A percentile compares a stretch with the other conserved stretches of the same genome.
phyloP scores from a whole-genome alignment of 2,888 invertebrate species.

The Meiosimyza decipiens region DNA sequence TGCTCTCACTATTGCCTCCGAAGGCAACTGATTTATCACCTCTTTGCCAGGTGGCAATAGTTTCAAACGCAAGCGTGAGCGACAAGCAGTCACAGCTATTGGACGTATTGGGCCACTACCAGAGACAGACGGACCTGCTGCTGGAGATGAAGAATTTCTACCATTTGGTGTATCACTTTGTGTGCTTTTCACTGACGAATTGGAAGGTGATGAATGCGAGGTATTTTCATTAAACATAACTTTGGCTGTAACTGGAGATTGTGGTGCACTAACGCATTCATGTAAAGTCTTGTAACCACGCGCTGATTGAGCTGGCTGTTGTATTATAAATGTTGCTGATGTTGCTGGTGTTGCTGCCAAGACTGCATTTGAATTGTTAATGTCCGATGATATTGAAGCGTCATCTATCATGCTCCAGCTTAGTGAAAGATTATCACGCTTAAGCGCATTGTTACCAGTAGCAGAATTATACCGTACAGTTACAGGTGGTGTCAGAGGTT shows the following conservation, averaged over 20 bases:
- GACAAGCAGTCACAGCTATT: constrained; percentile 65
- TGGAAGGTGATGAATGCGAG: constrained; percentile 60
- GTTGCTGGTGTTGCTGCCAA: constrained; percentile 42
- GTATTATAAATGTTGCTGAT: constrained; percentile 36
- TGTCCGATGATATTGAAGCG: constrained; percentile 48
- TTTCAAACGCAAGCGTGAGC: constrained; percentile 64
- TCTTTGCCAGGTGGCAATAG: constrained; percentile 64
- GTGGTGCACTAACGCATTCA: constrained; percentile 65
- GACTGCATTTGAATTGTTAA: constrained; percentile 55
- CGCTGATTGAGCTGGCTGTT: not conserved
- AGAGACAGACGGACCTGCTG: not conserved
- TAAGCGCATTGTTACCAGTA: constrained; percentile 43
- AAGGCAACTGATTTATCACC: constrained; percentile 44
- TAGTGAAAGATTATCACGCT: constrained; percentile 58
- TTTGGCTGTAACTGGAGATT: constrained; percentile 62
- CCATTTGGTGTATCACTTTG: constrained; percentile 51
- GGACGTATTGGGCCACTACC: constrained; percentile 59
- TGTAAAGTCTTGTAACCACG: constrained; percentile 29
- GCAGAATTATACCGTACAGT: constrained; percentile 65
- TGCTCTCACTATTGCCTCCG: constrained; percentile 51
- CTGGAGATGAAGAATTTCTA: constrained; percentile 25
- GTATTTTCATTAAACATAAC: constrained; percentile 52
- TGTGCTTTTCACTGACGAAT: constrained; percentile 59
- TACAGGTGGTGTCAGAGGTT: constrained; percentile 63
- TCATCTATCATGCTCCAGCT: constrained; percentile 58